Conservation (phyloP, 2,113 vertebrate genomes). For the Falco punctatus region DNA sequence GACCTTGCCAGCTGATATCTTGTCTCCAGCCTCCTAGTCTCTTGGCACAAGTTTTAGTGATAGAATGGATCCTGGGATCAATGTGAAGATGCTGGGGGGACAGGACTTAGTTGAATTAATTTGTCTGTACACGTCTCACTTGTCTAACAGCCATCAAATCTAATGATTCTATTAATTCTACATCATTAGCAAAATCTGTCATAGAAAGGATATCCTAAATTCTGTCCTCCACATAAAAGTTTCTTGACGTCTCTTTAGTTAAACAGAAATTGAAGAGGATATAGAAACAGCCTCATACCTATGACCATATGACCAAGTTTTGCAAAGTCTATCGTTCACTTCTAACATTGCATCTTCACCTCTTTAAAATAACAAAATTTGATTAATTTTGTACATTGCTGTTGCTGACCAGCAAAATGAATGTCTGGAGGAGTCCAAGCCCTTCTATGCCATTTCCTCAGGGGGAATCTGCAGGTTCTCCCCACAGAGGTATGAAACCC, state of each 20-base stretch:
- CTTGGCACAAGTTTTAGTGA: background rate
- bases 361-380: background rate
- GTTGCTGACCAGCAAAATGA: background rate
- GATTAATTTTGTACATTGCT: background rate
- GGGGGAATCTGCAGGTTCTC: background rate
- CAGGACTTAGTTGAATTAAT: background rate
- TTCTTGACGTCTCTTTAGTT: background rate
- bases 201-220: background rate
- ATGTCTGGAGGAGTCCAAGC: background rate
- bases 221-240: background rate
- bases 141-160: background rate
- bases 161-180: background rate
- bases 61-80: background rate
- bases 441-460: background rate
- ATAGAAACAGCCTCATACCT: background rate
- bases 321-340: background rate
- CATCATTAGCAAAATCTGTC: background rate
- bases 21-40: background rate
- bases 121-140: background rate
- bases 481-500: background rate
- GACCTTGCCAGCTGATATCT: background rate
- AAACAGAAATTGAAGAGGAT: background rate
- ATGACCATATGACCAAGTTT: background rate
- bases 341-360: background rate
- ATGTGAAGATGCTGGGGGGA: background rate